Percentiles rank a stretch among this genome's conserved stretches.
Evolutionary conservation across 2,113 vertebrate species (phyloP).

Genomic region (Oryzias melastigma): DNA sequence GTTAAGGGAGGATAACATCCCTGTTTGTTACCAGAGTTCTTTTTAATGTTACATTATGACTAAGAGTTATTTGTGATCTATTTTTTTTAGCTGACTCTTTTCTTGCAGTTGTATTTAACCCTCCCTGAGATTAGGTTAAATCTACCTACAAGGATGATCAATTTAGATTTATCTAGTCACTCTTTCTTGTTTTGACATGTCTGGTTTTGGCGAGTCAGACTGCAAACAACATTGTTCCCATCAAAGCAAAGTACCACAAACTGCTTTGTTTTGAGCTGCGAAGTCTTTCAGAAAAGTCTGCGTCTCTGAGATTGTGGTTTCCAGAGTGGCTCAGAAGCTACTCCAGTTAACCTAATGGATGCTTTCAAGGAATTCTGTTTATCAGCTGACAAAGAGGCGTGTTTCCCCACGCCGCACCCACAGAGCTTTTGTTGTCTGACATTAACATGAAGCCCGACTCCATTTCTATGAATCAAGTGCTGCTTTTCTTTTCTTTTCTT

Average conservation of each 20-base stretch:
- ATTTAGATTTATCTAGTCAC: too few species aligned
- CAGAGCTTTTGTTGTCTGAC: conserved; percentile 23
- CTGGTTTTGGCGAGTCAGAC: too few species aligned
- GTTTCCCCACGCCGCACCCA: conserved; percentile 5
- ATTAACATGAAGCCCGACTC: conserved; percentile 21
- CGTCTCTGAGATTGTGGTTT: conserved; percentile 29
- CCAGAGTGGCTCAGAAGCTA: conserved; percentile 30
- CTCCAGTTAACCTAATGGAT: conserved; percentile 39
- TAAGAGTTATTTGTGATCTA: too few species aligned
- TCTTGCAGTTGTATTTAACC: too few species aligned
- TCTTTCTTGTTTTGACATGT: too few species aligned
- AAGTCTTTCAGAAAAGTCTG: conserved; percentile 54
- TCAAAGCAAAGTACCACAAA: conserved; percentile 18
- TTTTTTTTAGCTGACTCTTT: too few species aligned
- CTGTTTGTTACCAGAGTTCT: conserved; percentile 3
- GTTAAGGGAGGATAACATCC: background rate
- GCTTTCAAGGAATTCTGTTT: conserved; percentile 37
- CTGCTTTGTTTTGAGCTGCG: conserved; percentile 32
- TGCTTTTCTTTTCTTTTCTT: conserved; percentile 14
- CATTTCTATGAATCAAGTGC: conserved; percentile 23
- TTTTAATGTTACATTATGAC: too few species aligned
- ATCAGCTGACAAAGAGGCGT: conserved; percentile 30
- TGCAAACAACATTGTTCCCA: background rate
- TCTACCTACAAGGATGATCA: too few species aligned
- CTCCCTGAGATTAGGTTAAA: too few species aligned